Percentiles rank a stretch among this genome's conserved stretches.
These are phyloP conservation scores for Anthoscopus minutus DNA, from an alignment of 2,113 vertebrate genomes.

Conservation along the genomic window DNA sequence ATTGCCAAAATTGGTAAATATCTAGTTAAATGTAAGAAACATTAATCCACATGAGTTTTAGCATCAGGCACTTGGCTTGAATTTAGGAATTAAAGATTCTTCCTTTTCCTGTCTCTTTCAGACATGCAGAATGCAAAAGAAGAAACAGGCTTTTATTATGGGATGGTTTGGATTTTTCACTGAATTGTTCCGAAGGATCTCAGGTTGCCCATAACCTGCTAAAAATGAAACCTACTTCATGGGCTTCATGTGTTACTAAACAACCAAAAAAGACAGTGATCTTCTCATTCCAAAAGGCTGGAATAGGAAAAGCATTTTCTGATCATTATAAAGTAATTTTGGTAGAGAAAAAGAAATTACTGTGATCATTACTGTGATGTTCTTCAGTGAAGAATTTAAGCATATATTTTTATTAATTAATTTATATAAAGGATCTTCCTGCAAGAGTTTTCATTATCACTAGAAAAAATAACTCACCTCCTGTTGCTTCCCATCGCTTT, in stretches of 20 bases:
- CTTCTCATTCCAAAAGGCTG: background rate
- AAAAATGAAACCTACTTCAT: background rate
- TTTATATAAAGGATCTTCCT: constrained; percentile 4
- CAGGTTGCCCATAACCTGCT: background rate
- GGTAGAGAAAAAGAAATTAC: background rate
- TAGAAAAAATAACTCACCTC: background rate
- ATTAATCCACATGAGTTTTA: background rate
- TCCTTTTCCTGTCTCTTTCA: background rate
- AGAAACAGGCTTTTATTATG: background rate
- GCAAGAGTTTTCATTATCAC: background rate
- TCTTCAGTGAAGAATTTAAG: background rate
- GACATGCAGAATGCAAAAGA: background rate
- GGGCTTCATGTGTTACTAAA: background rate
- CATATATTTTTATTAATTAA: constrained; percentile 25
- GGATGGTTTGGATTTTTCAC: background rate
- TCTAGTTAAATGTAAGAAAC: background rate
- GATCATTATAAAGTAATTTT: constrained; percentile 4
- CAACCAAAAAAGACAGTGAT: background rate
- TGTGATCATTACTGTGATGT: constrained; percentile 10
- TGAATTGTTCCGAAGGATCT: background rate
- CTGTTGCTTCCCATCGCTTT: background rate
- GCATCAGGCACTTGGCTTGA: background rate
- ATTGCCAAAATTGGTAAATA: background rate
- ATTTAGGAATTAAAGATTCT: background rate
- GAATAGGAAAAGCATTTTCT: background rate